phyloP scores from a whole-genome alignment of 2,888 invertebrate species.

The Lasioglossum vierecki region DNA sequence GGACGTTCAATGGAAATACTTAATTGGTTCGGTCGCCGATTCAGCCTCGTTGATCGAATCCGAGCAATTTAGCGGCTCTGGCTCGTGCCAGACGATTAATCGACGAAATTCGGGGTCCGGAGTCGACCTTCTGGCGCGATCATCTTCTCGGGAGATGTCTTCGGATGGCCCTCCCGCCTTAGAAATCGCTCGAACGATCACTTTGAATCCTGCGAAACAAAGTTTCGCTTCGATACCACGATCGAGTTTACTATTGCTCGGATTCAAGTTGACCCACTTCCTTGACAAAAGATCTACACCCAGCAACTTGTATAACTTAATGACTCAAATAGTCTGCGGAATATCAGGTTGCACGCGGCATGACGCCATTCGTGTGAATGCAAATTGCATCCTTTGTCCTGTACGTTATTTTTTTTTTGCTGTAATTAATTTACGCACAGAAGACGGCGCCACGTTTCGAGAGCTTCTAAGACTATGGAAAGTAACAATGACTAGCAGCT shows the following conservation, averaged over 20 bases:
- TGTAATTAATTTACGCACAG: not conserved
- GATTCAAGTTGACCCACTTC: not conserved
- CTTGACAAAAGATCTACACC: not conserved
- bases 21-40: constrained; percentile 64
- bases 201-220: not conserved
- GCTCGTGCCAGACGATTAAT: constrained; percentile 57
- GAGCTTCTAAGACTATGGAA: not conserved
- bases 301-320: not conserved
- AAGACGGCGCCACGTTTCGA: not conserved
- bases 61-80: constrained; percentile 57
- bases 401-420: not conserved
- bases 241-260: not conserved
- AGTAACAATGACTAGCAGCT: not conserved
- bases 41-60: constrained; percentile 65
- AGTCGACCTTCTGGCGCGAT: constrained; percentile 5
- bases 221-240: not conserved
- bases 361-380: not conserved
- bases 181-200: not conserved
- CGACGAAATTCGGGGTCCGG: constrained; percentile 52
- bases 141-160: not conserved
- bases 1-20: constrained; percentile 52
- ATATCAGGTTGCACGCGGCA: not conserved
- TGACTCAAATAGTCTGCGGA: not conserved
- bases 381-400: not conserved
- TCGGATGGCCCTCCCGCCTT: not conserved